phyloP scores from a whole-genome alignment of 2,797 vertebrate genomes.

The Poeciliopsis infans region DNA sequence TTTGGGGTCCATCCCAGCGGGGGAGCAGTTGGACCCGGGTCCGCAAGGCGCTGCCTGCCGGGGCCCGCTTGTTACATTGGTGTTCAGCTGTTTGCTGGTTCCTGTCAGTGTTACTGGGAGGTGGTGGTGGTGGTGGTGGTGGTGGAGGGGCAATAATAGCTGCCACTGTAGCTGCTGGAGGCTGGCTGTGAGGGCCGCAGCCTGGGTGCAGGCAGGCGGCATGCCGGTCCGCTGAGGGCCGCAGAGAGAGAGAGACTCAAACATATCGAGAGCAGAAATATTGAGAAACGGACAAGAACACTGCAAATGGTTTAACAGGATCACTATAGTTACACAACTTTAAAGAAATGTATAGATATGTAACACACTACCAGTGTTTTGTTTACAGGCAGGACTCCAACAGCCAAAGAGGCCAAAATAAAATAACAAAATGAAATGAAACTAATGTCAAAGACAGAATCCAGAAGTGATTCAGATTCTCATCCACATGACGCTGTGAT shows the following conservation, averaged over 20 bases:
- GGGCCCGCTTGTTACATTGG: neutral
- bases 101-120: neutral
- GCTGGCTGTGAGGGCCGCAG: conserved; percentile 52
- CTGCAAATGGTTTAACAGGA: neutral
- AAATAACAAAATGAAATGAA: neutral
- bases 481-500: neutral
- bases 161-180: neutral
- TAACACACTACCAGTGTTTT: neutral
- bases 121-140: no score
- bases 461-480: neutral
- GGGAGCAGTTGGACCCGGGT: neutral
- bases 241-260: neutral
- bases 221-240: neutral
- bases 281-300: neutral
- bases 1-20: neutral
- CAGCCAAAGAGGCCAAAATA: neutral
- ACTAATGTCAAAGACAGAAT: neutral
- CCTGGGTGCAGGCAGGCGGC: conserved; percentile 43
- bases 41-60: neutral
- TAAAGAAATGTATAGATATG: neutral
- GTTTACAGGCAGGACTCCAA: neutral
- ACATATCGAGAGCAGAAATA: no score
- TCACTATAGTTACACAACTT: neutral
- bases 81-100: neutral
- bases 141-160: neutral